phyloP scores from a whole-genome alignment of 2,797 vertebrate species.

The Phoxinus dragarum region DNA sequence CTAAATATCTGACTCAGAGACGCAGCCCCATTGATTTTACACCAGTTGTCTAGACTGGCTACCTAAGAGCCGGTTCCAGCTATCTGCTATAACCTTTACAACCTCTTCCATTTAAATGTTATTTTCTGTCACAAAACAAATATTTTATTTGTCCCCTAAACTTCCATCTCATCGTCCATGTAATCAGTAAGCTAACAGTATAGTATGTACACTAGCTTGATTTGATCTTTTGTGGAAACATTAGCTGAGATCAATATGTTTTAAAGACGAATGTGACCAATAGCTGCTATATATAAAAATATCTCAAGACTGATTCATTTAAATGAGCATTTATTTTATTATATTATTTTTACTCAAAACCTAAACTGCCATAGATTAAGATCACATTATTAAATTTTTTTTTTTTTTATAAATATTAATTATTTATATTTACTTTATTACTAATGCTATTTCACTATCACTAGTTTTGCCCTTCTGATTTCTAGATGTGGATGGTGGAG shows the following conservation, averaged over 20 bases:
- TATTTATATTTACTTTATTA: neutral
- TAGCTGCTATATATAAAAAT: neutral
- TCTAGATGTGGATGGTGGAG: slow-evolving; percentile 79
- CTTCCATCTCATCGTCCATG: neutral
- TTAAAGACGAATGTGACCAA: neutral
- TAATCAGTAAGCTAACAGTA: slow-evolving; percentile 10
- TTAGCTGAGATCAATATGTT: neutral
- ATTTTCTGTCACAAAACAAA: slow-evolving; percentile 13
- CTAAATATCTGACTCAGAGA: slow-evolving; percentile 2
- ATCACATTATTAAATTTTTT: no score
- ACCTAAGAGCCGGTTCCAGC: neutral
- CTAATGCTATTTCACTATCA: slow-evolving; percentile 31
- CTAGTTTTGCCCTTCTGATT: slow-evolving; percentile 40
- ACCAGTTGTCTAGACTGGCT: slow-evolving; percentile 32
- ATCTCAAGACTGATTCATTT: neutral
- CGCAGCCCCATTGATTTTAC: slow-evolving; percentile 16
- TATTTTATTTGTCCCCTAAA: slow-evolving; percentile 9
- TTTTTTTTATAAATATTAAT: no score
- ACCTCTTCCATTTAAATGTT: neutral
- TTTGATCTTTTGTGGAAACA: slow-evolving; percentile 1
- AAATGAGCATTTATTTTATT: neutral
- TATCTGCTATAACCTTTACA: slow-evolving; percentile 24
- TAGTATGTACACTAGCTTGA: neutral
- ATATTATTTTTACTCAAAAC: no score
- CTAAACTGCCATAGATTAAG: neutral